Percentiles rank a stretch among this genome's conserved stretches.
phyloP scores from a whole-genome alignment of 2,888 invertebrate species.

The Beris morrisii region DNA sequence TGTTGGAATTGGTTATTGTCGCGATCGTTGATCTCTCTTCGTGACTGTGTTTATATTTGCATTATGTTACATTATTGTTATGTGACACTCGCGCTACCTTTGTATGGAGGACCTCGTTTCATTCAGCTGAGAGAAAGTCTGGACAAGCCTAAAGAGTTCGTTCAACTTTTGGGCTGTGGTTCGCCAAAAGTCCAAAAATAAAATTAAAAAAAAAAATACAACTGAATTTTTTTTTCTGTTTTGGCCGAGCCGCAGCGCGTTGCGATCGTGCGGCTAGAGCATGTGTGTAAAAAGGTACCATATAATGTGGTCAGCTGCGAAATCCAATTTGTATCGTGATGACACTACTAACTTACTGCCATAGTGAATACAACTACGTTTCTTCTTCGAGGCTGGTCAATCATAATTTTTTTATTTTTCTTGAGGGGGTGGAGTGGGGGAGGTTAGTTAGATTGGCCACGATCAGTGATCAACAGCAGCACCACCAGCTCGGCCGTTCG shows the following conservation, averaged over 20 bases:
- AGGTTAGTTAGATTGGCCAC: constrained; percentile 24
- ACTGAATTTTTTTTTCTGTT: constrained; percentile 26
- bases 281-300: constrained; percentile 14
- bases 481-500: constrained; percentile 11
- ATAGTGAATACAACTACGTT: constrained; percentile 47
- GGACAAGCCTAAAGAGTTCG: constrained; percentile 41
- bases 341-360: constrained; percentile 55
- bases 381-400: constrained; percentile 44
- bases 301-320: constrained; percentile 31
- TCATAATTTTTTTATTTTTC: neutral
- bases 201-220: constrained; percentile 37
- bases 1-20: constrained; percentile 9
- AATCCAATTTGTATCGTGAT: constrained; percentile 33
- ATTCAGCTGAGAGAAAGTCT: constrained; percentile 45
- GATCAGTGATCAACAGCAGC: constrained; percentile 28
- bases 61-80: constrained; percentile 35
- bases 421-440: too few relatives aligned
- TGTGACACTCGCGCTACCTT: constrained; percentile 28
- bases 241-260: neutral
- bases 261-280: neutral
- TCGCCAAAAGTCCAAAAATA: constrained; percentile 40
- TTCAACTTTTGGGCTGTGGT: constrained; percentile 40
- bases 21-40: constrained; percentile 35
- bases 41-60: constrained; percentile 35
- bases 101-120: constrained; percentile 42